Percentiles rank a stretch among this genome's conserved stretches.
phyloP scores from a whole-genome alignment of 2,797 vertebrate genomes.

The Argentina silus region DNA sequence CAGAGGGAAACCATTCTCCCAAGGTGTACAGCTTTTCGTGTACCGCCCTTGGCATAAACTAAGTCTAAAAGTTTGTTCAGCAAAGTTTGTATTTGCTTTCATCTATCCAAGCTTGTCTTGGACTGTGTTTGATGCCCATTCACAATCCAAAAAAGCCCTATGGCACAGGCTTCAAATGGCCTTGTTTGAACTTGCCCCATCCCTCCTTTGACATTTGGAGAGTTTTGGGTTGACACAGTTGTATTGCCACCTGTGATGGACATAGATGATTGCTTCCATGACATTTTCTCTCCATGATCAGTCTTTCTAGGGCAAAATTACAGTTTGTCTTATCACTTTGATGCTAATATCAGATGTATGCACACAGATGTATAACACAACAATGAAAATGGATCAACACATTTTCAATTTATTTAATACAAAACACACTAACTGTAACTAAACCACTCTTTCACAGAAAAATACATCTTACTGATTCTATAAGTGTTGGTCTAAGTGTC shows the following conservation, averaged over 20 bases:
- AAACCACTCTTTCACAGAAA: no score
- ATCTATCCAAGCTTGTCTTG: neutral
- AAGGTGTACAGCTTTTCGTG: conserved; percentile 4
- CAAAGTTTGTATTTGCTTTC: neutral
- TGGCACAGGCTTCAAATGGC: neutral
- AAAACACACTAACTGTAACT: no score
- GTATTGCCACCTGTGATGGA: neutral
- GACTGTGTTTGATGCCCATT: neutral
- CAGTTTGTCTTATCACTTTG: no score
- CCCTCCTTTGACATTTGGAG: neutral
- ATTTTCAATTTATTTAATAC: no score
- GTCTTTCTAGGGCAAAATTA: neutral
- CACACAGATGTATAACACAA: no score
- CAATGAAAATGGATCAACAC: no score
- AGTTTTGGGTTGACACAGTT: conserved; percentile 22
- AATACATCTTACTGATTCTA: no score
- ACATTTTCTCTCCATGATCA: neutral
- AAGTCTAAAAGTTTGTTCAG: neutral
- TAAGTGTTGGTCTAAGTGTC: no score
- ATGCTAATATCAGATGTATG: no score
- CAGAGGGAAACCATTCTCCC: conserved; percentile 12
- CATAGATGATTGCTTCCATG: neutral
- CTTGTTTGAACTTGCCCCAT: neutral
- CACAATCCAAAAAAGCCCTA: neutral
- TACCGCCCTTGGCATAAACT: neutral